Evolutionary conservation across 2,888 invertebrate genomes (phyloP).

Genomic region (Nematopogon swammerdamellus): DNA sequence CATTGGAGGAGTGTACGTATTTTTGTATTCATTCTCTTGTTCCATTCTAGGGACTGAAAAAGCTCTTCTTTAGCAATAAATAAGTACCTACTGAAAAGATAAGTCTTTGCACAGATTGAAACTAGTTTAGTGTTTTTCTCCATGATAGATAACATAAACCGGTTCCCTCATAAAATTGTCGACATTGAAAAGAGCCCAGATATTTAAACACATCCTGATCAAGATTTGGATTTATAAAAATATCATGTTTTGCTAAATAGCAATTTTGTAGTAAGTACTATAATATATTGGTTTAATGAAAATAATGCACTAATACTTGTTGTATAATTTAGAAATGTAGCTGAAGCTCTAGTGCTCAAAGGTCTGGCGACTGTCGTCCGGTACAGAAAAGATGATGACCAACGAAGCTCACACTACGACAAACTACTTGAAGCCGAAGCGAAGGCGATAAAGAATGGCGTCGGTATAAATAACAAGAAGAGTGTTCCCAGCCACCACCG

Average conservation of each 20-base stretch:
- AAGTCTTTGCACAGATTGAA: no score
- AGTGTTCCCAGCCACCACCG: constrained; percentile 82
- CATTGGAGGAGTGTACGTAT: constrained; percentile 74
- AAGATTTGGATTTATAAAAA: constrained; percentile 33
- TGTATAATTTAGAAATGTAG: constrained; percentile 70
- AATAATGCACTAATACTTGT: no score
- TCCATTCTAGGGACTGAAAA: no score
- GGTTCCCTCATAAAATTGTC: no score
- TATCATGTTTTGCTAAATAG: constrained; percentile 9
- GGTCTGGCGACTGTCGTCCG: constrained; percentile 91
- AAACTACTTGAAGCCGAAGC: constrained; percentile 88
- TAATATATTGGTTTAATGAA: no score
- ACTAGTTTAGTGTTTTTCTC: no score
- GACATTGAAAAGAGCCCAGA: no score
- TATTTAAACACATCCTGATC: no score
- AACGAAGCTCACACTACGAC: constrained; percentile 92
- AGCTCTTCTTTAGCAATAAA: no score
- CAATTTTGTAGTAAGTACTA: neutral
- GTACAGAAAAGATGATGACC: constrained; percentile 94
- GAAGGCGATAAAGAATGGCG: constrained; percentile 81
- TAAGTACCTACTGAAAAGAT: no score
- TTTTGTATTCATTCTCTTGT: no score
- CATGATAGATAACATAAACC: no score
- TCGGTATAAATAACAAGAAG: constrained; percentile 83
- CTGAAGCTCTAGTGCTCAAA: constrained; percentile 88